These are phyloP conservation scores for Crambe crambe DNA, from an alignment of 37 sponge, comb jelly and placozoan genomes.

Conservation along the genomic window DNA sequence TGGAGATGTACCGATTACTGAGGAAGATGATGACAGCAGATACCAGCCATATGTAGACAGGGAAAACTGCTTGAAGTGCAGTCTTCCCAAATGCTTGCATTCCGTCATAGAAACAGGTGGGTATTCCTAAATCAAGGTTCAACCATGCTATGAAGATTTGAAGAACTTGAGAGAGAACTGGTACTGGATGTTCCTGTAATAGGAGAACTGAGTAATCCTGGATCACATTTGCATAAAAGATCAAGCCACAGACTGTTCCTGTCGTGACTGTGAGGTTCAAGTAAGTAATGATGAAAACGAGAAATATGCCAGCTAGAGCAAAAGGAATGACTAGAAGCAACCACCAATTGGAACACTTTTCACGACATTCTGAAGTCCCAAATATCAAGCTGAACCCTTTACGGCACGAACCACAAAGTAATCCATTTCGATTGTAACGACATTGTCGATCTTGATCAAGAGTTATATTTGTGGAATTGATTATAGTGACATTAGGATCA, in stretches of 20 bases:
- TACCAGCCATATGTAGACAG: constrained; percentile 36
- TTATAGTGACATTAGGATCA: not conserved
- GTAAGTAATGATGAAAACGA: constrained; percentile 19
- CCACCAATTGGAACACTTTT: constrained; percentile 6
- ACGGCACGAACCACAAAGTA: constrained; percentile 48
- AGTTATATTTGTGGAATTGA: not conserved
- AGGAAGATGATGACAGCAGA: constrained; percentile 2
- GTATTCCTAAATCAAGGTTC: constrained; percentile 30
- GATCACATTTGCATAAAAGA: constrained; percentile 47
- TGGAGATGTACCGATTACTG: not conserved
- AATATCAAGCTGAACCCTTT: constrained; percentile 26
- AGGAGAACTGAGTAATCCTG: not conserved
- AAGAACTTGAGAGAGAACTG: not conserved
- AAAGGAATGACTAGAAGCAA: constrained; percentile 6
- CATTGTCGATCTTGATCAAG: constrained; percentile 32
- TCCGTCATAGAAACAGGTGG: constrained; percentile 39
- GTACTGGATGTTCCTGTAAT: not conserved
- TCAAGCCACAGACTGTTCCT: constrained; percentile 46
- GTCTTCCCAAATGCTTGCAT: constrained; percentile 31
- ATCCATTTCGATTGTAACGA: constrained; percentile 24
- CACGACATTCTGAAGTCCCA: constrained; percentile 16
- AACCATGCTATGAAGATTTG: constrained; percentile 33
- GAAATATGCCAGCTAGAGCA: constrained; percentile 27
- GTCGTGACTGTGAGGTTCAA: constrained; percentile 49
- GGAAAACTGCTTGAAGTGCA: constrained; percentile 12